Percentiles rank a stretch among this genome's conserved stretches.
Conservation (phyloP, 2,797 vertebrate species). For the Hozukius guyotensis region DNA sequence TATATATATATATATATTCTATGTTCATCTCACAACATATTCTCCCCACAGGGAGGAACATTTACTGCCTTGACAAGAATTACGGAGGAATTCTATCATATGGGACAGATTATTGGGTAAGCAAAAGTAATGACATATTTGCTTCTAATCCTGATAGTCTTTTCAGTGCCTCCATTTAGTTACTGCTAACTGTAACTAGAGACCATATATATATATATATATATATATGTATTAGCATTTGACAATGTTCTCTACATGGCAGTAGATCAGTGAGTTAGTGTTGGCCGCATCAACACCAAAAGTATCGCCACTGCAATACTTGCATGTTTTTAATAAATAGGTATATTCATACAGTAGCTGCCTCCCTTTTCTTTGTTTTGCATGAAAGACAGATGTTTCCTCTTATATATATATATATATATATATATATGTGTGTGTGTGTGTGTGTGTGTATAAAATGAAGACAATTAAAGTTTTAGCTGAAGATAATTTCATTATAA, state of each 20-base stretch:
- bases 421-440: no score
- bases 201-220: no score
- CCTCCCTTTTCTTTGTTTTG: background rate
- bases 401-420: no score
- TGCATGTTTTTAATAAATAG: background rate
- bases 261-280: background rate
- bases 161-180: no score
- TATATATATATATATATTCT: background rate
- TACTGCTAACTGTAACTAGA: background rate
- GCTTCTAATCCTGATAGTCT: background rate
- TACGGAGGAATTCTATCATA: constrained; percentile 92
- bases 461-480: background rate
- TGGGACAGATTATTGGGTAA: constrained; percentile 96
- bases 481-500: background rate
- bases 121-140: constrained; percentile 30
- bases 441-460: background rate
- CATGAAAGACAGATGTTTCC: background rate
- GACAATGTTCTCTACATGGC: background rate
- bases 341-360: background rate
- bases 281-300: background rate
- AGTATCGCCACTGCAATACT: background rate
- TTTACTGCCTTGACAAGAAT: constrained; percentile 95
- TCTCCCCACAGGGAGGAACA: constrained; percentile 87
- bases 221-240: no score
- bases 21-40: background rate